phyloP scores from a whole-genome alignment of 1,140 invertebrate genomes.

The Zaprionus tsacasi region DNA sequence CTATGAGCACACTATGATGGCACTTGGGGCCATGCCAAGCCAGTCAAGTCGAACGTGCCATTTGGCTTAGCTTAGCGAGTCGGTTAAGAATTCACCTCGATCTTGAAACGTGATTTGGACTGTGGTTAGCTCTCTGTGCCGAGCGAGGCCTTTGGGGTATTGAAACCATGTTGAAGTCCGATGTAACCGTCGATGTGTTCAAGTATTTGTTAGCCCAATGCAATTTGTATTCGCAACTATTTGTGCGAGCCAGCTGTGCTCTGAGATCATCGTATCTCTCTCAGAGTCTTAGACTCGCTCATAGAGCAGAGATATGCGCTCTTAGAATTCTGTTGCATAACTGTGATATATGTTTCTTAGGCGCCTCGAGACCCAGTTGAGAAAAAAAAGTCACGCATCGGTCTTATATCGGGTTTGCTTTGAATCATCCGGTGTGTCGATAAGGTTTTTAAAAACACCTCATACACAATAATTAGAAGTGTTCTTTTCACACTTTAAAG shows the following conservation, averaged over 20 bases:
- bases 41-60: slow-evolving; percentile 55
- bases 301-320: background rate
- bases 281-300: background rate
- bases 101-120: slow-evolving; percentile 79
- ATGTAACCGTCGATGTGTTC: slow-evolving; percentile 33
- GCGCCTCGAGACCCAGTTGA: slow-evolving; percentile 1
- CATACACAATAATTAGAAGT: background rate
- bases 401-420: slow-evolving; percentile 3
- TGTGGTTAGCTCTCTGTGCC: too few relatives aligned
- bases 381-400: slow-evolving; percentile 22
- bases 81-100: slow-evolving; percentile 78
- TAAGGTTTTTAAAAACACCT: background rate
- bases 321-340: slow-evolving; percentile 33
- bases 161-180: slow-evolving; percentile 51
- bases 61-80: slow-evolving; percentile 37
- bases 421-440: slow-evolving; percentile 6
- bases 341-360: slow-evolving; percentile 4
- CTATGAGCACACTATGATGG: slow-evolving; percentile 2
- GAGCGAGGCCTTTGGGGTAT: slow-evolving; percentile 39
- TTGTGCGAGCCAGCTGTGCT: slow-evolving; percentile 48
- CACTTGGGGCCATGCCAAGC: slow-evolving; percentile 9
- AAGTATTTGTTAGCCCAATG: slow-evolving; percentile 56
- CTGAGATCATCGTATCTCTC: slow-evolving; percentile 9
- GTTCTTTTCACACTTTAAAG: background rate
- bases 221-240: slow-evolving; percentile 55